Evolutionary conservation across 2,888 invertebrate species (phyloP).

Genomic region (Leptodirus hochenwartii): DNA sequence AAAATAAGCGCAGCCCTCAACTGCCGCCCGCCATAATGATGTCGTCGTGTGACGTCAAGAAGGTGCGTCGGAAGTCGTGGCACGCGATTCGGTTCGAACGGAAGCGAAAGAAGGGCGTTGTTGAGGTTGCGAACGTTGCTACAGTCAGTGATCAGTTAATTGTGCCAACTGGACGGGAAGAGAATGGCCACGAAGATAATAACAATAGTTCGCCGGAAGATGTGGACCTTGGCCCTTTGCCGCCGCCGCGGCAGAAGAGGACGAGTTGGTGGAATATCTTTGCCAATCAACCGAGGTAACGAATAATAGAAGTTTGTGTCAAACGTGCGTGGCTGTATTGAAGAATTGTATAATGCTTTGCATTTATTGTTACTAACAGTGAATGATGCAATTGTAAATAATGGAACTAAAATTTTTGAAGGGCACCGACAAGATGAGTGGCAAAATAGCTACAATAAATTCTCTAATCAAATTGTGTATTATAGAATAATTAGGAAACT

Average conservation of each 20-base stretch:
- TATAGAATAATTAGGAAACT: no score
- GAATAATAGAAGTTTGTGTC: no score
- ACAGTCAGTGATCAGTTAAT: no score
- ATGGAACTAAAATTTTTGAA: no score
- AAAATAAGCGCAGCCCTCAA: background rate
- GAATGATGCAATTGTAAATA: no score
- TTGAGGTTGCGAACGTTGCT: constrained; percentile 13
- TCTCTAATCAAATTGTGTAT: no score
- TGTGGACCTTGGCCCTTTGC: background rate
- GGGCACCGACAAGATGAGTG: no score
- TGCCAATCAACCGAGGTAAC: constrained; percentile 57
- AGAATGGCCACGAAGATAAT: no score
- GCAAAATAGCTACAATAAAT: no score
- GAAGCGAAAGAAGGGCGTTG: constrained; percentile 25
- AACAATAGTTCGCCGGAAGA: no score
- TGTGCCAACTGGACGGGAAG: no score
- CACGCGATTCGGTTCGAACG: constrained; percentile 28
- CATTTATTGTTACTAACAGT: no score
- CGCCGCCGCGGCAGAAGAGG: constrained; percentile 20
- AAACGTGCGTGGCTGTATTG: constrained; percentile 1
- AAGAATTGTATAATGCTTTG: constrained; percentile 1
- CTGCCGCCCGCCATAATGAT: background rate
- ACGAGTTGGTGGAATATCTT: constrained; percentile 83
- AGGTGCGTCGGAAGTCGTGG: constrained; percentile 27
- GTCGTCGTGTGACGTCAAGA: constrained; percentile 24